Evolutionary conservation across 2,888 invertebrate genomes (phyloP), one percentile per base, ranked within the genome.

Genomic region (Latrodectus elegans): DNA sequence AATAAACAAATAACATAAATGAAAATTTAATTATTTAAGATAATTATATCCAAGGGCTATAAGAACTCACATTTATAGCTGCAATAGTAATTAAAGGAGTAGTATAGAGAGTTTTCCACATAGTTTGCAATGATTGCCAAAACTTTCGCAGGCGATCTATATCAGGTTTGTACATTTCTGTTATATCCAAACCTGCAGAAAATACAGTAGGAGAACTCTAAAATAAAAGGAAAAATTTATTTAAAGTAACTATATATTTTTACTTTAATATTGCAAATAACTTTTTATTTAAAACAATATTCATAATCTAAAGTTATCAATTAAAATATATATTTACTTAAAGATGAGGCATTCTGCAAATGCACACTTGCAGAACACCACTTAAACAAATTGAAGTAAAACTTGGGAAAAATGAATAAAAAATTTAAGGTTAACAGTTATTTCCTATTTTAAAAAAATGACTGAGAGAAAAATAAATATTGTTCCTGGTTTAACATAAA

Each of bases 181-280:
- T 84, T 15, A 88, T 88, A 70, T 88, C 88, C 49, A 88, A n/a
- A n/a, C 88, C 88, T 65, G 84, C 84, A 76, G 79, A 76, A 72
- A 88, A 88, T 8, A 88, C 80, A 65, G 79, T 84, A 8, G 88
- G 80, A 51, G 84, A 84, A 79, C 55, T 84, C 88, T 88, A 71
- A 17, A 67, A 72, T 22, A 14, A 53, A 72, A 15, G 55, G n/a
- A 77, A 15, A 51, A 77, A 67, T 17, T 60, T 60, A 10, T 60
- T 60, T 60, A 60, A 60, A 60, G 12, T 2, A 38, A 38, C 38
- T 3, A 38, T 38, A 38, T 38, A 38, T 38, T 38, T 38, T 38
- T 38, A 38, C 38, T 38, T 38, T 38, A 38, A 38, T 38, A 38
- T 2, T 38, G 38, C 38, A 2, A 38, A 38, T 38, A 38, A 38